Conservation (phyloP, 2,113 vertebrate genomes). For the Brienomyrus longianalis region DNA sequence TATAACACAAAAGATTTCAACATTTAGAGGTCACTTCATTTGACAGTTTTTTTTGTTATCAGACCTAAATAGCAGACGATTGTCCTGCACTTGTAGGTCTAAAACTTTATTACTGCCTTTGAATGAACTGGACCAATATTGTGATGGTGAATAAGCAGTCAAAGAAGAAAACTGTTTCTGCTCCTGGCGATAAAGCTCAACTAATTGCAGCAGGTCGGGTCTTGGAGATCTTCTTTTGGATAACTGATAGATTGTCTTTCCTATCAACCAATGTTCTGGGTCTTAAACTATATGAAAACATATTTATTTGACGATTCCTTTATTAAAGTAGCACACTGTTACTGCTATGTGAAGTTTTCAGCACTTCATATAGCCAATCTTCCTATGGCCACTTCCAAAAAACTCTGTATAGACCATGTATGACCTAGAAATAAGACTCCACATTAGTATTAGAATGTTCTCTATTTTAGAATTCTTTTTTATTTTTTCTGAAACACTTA, state of each 20-base stretch:
- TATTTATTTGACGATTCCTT: neutral
- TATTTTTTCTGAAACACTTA: neutral
- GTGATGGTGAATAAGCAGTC: neutral
- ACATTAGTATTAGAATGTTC: neutral
- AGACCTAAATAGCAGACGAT: neutral
- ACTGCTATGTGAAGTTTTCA: neutral
- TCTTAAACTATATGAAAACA: neutral
- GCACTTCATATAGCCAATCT: neutral
- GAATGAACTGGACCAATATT: neutral
- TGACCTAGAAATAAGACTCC: neutral
- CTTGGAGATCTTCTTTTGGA: neutral
- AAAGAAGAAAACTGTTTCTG: neutral
- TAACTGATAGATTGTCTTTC: neutral
- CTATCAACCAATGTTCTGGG: neutral
- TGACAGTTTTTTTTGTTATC: neutral
- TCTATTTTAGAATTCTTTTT: neutral
- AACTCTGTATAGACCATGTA: neutral
- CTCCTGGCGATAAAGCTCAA: neutral
- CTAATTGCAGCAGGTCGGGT: neutral
- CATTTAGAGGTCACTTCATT: neutral
- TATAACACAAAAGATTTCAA: neutral
- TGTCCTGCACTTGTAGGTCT: neutral
- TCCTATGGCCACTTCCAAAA: neutral
- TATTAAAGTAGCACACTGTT: neutral
- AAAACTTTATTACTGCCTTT: neutral